phyloP scores from a whole-genome alignment of 1,140 invertebrate species.

The Bursaphelenchus mucronatus region DNA sequence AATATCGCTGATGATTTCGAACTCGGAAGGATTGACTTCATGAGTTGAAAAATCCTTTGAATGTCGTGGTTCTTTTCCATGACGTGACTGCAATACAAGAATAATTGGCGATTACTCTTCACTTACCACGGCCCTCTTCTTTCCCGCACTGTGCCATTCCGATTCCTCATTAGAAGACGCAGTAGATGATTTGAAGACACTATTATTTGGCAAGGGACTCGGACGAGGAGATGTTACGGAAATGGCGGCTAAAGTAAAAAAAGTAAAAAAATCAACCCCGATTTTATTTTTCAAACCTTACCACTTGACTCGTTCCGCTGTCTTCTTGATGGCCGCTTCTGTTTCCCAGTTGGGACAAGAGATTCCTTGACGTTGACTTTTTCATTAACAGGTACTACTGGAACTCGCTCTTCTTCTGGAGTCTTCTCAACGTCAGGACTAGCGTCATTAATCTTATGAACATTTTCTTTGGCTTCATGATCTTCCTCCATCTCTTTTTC shows the following conservation, averaged over 20 bases:
- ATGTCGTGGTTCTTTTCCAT: constrained; percentile 12
- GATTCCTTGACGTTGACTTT: too few relatives aligned
- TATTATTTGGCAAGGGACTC: too few relatives aligned
- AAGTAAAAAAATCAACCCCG: background rate
- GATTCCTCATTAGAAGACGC: constrained; percentile 19
- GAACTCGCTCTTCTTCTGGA: constrained; percentile 28
- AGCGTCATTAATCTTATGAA: too few relatives aligned
- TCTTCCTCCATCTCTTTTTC: background rate
- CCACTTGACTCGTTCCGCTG: background rate
- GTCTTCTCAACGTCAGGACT: constrained; percentile 12
- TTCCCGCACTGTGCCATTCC: constrained; percentile 32
- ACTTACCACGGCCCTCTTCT: constrained; percentile 32
- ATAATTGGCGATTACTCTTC: background rate
- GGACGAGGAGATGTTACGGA: too few relatives aligned
- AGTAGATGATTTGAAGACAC: background rate
- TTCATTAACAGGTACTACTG: too few relatives aligned
- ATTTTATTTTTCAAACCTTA: background rate
- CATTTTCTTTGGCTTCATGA: too few relatives aligned
- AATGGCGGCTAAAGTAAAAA: too few relatives aligned
- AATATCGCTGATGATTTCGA: constrained; percentile 7
- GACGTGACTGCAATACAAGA: constrained; percentile 8
- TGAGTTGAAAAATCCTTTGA: background rate
- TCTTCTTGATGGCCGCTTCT: too few relatives aligned
- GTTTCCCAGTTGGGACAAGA: too few relatives aligned
- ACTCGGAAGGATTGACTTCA: background rate